Evolutionary conservation across 2,888 invertebrate species (phyloP), one percentile per base, ranked within the genome.

Genomic region (Carabus problematicus): DNA sequence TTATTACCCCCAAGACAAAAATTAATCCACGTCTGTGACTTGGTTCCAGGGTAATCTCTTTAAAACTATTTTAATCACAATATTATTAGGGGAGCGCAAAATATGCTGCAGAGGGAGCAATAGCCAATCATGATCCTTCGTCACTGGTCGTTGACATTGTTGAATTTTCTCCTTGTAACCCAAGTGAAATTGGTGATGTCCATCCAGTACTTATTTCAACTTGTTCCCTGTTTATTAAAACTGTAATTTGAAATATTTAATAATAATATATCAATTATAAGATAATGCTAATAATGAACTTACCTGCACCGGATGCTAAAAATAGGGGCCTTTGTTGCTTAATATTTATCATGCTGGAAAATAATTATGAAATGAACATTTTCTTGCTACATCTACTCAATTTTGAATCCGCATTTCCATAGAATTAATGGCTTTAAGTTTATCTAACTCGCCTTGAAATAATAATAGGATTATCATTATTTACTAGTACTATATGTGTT

Each of bases 1-100:
- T 84, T 73, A 85, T 84, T 11, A 89, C 80, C 12, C 84, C 84
- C 14, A 88, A 76, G 59, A 85, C 83, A 64, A 89, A 85, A 75
- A 84, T 82, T 75, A 89, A 80, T 1, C 89, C 89, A 79, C 85
- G 85, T 71, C 84, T 84, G 74, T 85, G 85, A 0, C 84, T 83
- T 11, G 82, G 82, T 74, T 84, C 83, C 29, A 81, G 80, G 52
- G 86, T 71, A 41, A 86, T 77, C 74, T 86, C 85, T 61, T 79
- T 75, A 82, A 85, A 83, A 0, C 82, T 80, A 19, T 84, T 81
- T 45, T n/a, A 45, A 12, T 1, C 45, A n/a, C 45, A 45, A 1
- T 45, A 3, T 12, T n/a, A 45, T 12, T 2, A 45, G 12, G 11
- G 45, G 45, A 3, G 45, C 12, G 11, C n/a, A n/a, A 45, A 45